Evolutionary conservation across 1,140 invertebrate species (phyloP), one percentile per base, ranked within the genome.

Genomic region (Argopecten irradians): DNA sequence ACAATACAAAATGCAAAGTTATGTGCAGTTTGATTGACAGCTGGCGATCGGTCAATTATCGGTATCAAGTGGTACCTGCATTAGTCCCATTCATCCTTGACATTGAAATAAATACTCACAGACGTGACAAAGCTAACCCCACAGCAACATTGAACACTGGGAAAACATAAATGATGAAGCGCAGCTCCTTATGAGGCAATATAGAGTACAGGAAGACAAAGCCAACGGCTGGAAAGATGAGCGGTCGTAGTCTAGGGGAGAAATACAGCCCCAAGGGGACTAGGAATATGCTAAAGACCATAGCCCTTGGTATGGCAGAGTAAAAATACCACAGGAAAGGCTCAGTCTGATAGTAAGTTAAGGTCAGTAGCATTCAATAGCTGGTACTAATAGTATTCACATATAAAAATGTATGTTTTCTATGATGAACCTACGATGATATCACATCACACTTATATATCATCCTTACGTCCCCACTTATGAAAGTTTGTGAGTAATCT

Each of bases 241-340:
- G 93, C 71, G 96, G 96, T 84, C 97, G 94, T 71, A 97, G 96
- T 92, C 98, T 96, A 87, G 96, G 95, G 93, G 99, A 98, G 89
- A 97, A 95, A 86, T 97, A 96, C 34, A 97, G 95, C 41, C 98
- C 98, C 36, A 98, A 91, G 11, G 98, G 98, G 86, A 99, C 96
- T 43, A 99, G 95, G 22, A 98, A 93, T 34, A 98, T 94, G 82
- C 98, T 98, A 5, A 97, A 96, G 1, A 97, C 97, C 92, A 99
- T 96, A 7, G 98, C 98, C 89, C 99, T 96, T 0, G 99, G 99
- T 34, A 99, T 95, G 0, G 98, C 99, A 41, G 98, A 99, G 95
- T 99, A 99, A 95, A 99, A 99, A 95, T 99, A 99, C 99, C 99
- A 99, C 14, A 98, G 95, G 95, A 99, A 99, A 88, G 99, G 99